A percentile compares a stretch with the other conserved stretches of the same genome.
These are phyloP conservation scores for Amphipyra tragopoginis DNA, from an alignment of 2,888 invertebrate genomes.

Conservation along the genomic window DNA sequence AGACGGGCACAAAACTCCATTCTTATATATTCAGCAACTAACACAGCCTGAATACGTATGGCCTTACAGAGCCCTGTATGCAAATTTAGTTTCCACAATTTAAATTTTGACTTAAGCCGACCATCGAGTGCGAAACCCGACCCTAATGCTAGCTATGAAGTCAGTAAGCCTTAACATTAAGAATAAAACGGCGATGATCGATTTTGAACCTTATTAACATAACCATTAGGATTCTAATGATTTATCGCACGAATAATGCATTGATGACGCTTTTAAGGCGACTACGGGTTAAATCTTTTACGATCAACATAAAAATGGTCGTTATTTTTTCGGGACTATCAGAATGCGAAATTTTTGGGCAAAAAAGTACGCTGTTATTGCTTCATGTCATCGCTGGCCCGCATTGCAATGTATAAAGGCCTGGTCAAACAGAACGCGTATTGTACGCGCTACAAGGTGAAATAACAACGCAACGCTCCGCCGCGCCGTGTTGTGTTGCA, in stretches of 20 bases:
- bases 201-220: conserved; percentile 63
- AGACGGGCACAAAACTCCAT: conserved; percentile 23
- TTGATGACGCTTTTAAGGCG: conserved; percentile 69
- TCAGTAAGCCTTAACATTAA: conserved; percentile 62
- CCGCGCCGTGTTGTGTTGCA: too few species aligned
- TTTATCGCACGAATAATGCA: conserved; percentile 57
- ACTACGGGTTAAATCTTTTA: conserved; percentile 72
- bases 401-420: conserved; percentile 15
- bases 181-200: conserved; percentile 58
- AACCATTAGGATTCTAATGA: conserved; percentile 62
- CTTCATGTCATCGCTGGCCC: conserved; percentile 18
- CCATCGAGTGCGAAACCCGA: conserved; percentile 57
- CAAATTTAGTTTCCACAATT: conserved; percentile 56
- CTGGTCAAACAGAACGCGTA: not conserved
- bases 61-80: conserved; percentile 42
- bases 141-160: conserved; percentile 61
- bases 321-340: conserved; percentile 64
- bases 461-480: too few species aligned
- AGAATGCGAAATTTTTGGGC: conserved; percentile 42
- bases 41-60: conserved; percentile 14
- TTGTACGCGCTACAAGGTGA: too few species aligned
- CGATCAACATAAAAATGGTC: conserved; percentile 75
- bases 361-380: conserved; percentile 24
- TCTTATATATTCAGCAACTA: conserved; percentile 31
- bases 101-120: conserved; percentile 52